Evolutionary conservation across 1,140 invertebrate species (phyloP).

Genomic region (Cardiocondyla obscurior): DNA sequence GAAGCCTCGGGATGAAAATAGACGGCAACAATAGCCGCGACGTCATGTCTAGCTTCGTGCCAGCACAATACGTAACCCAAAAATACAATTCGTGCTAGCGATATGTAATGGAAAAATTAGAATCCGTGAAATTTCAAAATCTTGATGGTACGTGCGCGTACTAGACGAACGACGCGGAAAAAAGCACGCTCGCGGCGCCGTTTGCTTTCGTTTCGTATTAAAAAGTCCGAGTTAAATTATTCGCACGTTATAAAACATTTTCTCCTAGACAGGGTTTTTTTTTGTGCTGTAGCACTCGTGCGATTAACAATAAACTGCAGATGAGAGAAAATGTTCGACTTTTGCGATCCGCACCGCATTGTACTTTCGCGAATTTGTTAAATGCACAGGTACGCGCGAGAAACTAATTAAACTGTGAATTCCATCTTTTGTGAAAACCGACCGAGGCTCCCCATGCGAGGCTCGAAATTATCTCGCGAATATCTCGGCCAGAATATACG

Average conservation of each 20-base stretch:
- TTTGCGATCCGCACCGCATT: not conserved
- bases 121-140: not conserved
- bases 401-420: constrained; percentile 30
- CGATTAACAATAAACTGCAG: not conserved
- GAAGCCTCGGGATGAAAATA: constrained; percentile 67
- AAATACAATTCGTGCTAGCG: constrained; percentile 17
- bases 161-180: no score
- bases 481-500: not conserved
- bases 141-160: not conserved
- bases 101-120: constrained; percentile 4
- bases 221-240: not conserved
- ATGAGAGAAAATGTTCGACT: constrained; percentile 16
- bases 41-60: constrained; percentile 28
- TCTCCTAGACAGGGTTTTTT: not conserved
- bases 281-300: not conserved
- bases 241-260: not conserved
- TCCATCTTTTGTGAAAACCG: constrained; percentile 23
- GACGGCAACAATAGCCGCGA: constrained; percentile 57
- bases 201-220: no score
- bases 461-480: constrained; percentile 34
- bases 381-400: not conserved
- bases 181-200: no score
- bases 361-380: not conserved
- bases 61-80: not conserved
- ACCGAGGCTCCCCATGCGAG: not conserved